These are phyloP conservation scores for Macquaria ambigua DNA, from an alignment of 2,113 vertebrate genomes.

Conservation along the genomic window DNA sequence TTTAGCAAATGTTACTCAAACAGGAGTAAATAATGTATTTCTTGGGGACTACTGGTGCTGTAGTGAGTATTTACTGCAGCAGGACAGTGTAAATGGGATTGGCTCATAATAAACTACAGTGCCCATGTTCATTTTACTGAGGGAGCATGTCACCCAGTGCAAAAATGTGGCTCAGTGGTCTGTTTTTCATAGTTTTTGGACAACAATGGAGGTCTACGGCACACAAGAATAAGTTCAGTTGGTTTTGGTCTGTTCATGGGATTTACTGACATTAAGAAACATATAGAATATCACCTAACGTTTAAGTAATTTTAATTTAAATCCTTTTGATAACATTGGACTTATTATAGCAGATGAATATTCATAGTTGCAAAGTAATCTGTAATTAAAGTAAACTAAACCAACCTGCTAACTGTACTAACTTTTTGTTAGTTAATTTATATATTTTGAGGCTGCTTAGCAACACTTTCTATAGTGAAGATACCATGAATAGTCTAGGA, in stretches of 20 bases:
- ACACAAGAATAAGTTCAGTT: neutral
- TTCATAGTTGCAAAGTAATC: neutral
- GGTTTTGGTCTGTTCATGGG: neutral
- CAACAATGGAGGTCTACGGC: neutral
- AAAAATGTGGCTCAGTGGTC: too few relatives aligned
- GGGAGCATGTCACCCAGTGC: neutral
- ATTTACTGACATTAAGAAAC: neutral
- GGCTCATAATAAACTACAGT: neutral
- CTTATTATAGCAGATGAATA: neutral
- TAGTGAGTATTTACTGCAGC: neutral
- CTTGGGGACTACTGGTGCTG: too few relatives aligned
- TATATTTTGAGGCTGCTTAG: neutral
- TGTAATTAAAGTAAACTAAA: neutral
- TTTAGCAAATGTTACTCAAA: too few relatives aligned
- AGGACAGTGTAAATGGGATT: neutral
- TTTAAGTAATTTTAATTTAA: neutral
- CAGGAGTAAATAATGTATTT: too few relatives aligned
- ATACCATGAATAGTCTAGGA: neutral
- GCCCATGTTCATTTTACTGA: too few relatives aligned
- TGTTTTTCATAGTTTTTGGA: neutral
- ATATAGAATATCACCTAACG: neutral
- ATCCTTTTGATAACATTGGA: neutral
- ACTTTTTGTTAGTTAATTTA: neutral
- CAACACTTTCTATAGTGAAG: neutral
- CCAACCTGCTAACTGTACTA: neutral